Base-by-base conservation (phyloP, 2,113 vertebrate genomes). In the Hiodon alosoides region DNA sequence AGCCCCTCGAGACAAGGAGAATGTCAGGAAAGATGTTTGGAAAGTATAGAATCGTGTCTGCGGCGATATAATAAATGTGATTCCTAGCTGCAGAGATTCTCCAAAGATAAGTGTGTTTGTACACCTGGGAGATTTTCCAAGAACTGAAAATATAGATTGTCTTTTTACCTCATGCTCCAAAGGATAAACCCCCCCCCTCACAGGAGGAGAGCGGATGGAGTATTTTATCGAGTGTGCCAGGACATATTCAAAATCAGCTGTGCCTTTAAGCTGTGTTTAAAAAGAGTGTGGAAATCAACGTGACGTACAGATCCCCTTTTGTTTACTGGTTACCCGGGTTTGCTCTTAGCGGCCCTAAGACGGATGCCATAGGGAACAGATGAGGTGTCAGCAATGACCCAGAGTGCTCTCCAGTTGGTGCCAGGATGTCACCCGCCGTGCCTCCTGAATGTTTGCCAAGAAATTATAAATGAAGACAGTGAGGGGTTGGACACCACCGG, bases 171-270 rank as follows among this genome's bases (percentile, higher is more conserved):
- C 0, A 62, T 73, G 72, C n/a, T 54, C 51, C 31, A 73, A 31
- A 16, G 53, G 17, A 50, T 16, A 62, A 51, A 73, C 46, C 16
- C 5, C 54, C 54, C 17, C 53, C 53, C 64, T 46, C 7, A 68
- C 13, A 59, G 52, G 52, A 14, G 67, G 14, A 47, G 50, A n/a
- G 46, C 31, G 31, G 31, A 2, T 48, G 31, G 46, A 74, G 73
- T n/a, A 10, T n/a, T 54, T 47, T 64, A 75, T 75, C 68, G 65
- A 75, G 31, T 72, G 58, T 67, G 51, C 5, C 64, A 67, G 31
- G 14, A 67, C 67, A 53, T 4, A 4, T 74, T 74, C 14, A 67
- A 51, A 47, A 10, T 52, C 31, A 71, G 55, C 47, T 10, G 16
- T 75, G 59, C 66, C 53, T 53, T 62, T 61, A 67, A 53, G 16